Percentiles rank a stretch among this genome's conserved stretches.
phyloP scores from a whole-genome alignment of 2,113 vertebrate genomes.

The Scomber colias region DNA sequence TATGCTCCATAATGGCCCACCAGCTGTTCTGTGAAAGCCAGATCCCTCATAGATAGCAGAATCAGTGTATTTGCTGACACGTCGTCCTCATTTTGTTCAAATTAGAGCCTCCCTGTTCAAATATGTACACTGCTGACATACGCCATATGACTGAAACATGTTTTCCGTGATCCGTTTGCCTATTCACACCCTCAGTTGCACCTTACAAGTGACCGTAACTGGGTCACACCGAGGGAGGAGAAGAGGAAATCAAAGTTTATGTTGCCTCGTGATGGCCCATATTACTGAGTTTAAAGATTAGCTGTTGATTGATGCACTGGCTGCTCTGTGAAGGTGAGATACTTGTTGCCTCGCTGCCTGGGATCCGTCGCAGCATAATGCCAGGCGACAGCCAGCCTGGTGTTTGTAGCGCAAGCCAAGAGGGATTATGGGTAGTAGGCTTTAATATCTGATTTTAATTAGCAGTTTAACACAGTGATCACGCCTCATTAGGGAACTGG shows the following conservation, averaged over 20 bases:
- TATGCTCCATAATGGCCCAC: slow-evolving; percentile 69
- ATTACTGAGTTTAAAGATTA: slow-evolving; percentile 51
- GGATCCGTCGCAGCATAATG: slow-evolving; percentile 52
- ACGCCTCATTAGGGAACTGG: slow-evolving; percentile 82
- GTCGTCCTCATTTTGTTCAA: slow-evolving; percentile 64
- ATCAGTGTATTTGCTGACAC: slow-evolving; percentile 57
- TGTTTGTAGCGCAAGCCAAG: slow-evolving; percentile 79
- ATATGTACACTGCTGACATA: slow-evolving; percentile 50
- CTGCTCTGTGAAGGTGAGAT: slow-evolving; percentile 61
- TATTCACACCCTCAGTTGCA: slow-evolving; percentile 1
- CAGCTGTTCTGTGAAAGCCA: slow-evolving; percentile 78
- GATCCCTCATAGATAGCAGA: slow-evolving; percentile 62
- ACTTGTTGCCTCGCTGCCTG: slow-evolving; percentile 45
- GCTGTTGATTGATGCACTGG: slow-evolving; percentile 52
- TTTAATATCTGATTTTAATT: slow-evolving; percentile 88
- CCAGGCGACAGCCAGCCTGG: slow-evolving; percentile 70
- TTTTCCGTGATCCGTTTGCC: slow-evolving; percentile 47
- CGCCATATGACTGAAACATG: slow-evolving; percentile 33
- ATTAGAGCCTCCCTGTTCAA: slow-evolving; percentile 66
- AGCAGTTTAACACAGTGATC: slow-evolving; percentile 84
- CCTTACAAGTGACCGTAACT: not conserved
- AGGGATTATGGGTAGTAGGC: slow-evolving; percentile 82
- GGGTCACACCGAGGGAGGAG: not conserved
- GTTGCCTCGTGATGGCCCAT: not conserved
- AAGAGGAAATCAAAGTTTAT: slow-evolving; percentile 23